Evolutionary conservation across 2,113 vertebrate genomes (phyloP), one percentile per base, ranked within the genome.

Genomic region (Globicephala melas): DNA sequence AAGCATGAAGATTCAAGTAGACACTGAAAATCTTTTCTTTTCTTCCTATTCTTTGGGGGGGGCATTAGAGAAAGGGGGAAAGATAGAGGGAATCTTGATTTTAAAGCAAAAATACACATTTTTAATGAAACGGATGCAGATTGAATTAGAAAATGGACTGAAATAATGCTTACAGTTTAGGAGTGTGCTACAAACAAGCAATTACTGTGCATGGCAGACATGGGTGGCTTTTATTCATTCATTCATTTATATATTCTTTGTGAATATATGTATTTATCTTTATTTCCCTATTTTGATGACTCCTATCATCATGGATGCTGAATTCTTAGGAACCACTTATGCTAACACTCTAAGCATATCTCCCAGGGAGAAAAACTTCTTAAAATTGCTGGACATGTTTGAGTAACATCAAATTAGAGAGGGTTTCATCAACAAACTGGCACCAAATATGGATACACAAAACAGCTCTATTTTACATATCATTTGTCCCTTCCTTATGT

Each of bases 21-120:
- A 76, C 90, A 94, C 90, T 94, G 74, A 96, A 97, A 97, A 98
- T 93, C 55, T 97, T 91, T 85, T 97, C 93, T 55, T 65, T 97
- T 85, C 90, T 94, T 81, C 92, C 71, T 86, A 89, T 97, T 96
- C 71, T 81, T 97, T 77, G 94, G 71, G 76, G 76, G 81, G 77
- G 76, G 60, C 74, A 74, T 96, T 97, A 96, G n/a, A 83, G 84
- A 92, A 77, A 74, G 36, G 6, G 62, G 12, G 70, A 50, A 53
- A 33, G 12, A 47, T 88, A 55, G 17, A 50, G 36, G 62, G 65
- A 89, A 18, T 38, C 13, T 76, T 73, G n/a, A 86, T 87, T 91
- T 87, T 81, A 83, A 2, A 79, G 81, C 74, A 77, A 94, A 38
- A 47, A 9, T 26, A 79, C 25, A 9, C 83, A 41, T 83, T 95